phyloP scores from a whole-genome alignment of 2,113 vertebrate species.

The Mirounga angustirostris region DNA sequence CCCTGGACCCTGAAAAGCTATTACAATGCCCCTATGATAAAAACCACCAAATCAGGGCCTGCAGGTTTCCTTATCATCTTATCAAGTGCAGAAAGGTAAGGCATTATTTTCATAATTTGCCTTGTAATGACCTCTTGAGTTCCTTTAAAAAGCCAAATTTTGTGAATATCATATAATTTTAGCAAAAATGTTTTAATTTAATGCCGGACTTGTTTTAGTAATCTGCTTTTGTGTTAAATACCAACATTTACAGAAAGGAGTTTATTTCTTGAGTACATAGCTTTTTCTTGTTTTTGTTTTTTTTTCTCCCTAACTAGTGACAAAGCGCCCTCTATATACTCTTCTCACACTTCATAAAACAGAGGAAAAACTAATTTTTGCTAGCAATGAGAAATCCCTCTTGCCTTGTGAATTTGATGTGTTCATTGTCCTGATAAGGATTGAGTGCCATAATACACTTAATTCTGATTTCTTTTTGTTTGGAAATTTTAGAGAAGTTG shows the following conservation, averaged over 20 bases:
- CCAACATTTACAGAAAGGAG: slow-evolving; percentile 42
- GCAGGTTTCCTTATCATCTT: slow-evolving; percentile 95
- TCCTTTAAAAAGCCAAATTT: slow-evolving; percentile 47
- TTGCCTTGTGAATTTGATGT: slow-evolving; percentile 27
- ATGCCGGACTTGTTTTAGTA: slow-evolving; percentile 57
- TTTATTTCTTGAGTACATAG: slow-evolving; percentile 50
- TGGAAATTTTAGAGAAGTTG: slow-evolving; percentile 51
- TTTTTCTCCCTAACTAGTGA: not conserved
- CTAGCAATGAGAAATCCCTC: slow-evolving; percentile 22
- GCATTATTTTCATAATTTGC: slow-evolving; percentile 50
- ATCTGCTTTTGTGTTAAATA: slow-evolving; percentile 44
- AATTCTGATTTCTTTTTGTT: slow-evolving; percentile 25
- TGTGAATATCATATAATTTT: slow-evolving; percentile 44
- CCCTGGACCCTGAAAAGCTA: slow-evolving; percentile 91
- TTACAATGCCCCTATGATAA: slow-evolving; percentile 93
- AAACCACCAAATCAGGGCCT: slow-evolving; percentile 92
- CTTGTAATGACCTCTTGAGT: slow-evolving; percentile 32
- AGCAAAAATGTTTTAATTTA: slow-evolving; percentile 53
- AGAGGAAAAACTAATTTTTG: slow-evolving; percentile 60
- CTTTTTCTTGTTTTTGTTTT: slow-evolving; percentile 11
- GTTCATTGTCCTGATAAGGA: slow-evolving; percentile 37
- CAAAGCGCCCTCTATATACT: slow-evolving; percentile 44
- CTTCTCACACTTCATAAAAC: slow-evolving; percentile 36
- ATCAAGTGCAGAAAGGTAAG: slow-evolving; percentile 95
- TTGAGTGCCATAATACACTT: not conserved